Evolutionary conservation across 2,113 vertebrate species (phyloP).

Genomic region (Myrmecobius fasciatus): DNA sequence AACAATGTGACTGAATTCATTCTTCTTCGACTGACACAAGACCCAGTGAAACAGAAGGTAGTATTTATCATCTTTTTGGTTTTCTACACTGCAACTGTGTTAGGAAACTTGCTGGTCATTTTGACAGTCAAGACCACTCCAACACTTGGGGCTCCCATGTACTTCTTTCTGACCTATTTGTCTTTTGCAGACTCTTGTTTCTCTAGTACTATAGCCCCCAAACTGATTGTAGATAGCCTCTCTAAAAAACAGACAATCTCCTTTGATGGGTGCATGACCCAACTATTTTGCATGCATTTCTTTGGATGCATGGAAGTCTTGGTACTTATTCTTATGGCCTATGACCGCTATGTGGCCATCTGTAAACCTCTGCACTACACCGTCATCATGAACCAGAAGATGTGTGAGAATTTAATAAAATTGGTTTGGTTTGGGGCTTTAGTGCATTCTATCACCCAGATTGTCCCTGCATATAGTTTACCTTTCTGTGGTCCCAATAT

Average conservation of each 20-base stretch:
- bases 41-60: neutral
- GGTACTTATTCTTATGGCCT: constrained; percentile 46
- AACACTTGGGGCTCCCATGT: constrained; percentile 51
- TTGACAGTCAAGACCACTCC: constrained; percentile 34
- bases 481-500: constrained; percentile 52
- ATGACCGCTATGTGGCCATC: constrained; percentile 35
- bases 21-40: constrained; percentile 11
- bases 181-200: constrained; percentile 70
- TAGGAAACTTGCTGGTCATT: constrained; percentile 58
- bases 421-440: constrained; percentile 9
- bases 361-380: constrained; percentile 35
- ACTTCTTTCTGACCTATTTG: constrained; percentile 70
- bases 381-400: neutral
- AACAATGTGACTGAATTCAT: constrained; percentile 29
- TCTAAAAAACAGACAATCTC: constrained; percentile 22
- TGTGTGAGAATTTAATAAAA: neutral
- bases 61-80: neutral
- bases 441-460: constrained; percentile 42
- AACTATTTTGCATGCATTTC: constrained; percentile 44
- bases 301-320: constrained; percentile 60
- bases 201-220: constrained; percentile 54
- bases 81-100: neutral
- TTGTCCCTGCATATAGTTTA: constrained; percentile 31
- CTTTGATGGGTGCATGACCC: constrained; percentile 50
- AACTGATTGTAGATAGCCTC: constrained; percentile 35